Evolutionary conservation across 2,113 vertebrate genomes (phyloP), one percentile per base, ranked within the genome.

Genomic region (Lonchura striata): DNA sequence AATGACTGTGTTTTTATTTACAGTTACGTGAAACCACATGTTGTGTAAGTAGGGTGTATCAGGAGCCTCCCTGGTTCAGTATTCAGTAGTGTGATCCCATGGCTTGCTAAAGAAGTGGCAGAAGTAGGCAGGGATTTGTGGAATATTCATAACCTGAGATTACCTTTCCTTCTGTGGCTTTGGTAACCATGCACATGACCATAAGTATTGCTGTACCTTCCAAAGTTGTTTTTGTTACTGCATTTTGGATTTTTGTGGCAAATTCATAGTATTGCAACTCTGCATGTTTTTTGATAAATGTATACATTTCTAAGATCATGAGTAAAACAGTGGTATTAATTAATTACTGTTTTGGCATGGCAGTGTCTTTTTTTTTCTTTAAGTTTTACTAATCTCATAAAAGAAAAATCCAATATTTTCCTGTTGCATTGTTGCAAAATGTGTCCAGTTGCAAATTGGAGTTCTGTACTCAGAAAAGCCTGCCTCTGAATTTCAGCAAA

Each of bases 1-100:
- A 94, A 63, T 76, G 33, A 60, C 60, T 90, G 93, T 94, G 27
- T 83, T 90, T 87, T 91, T 83, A 56, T 72, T 87, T 76, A 47
- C 63, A 49, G 14, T 81, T 82, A 63, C 1, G 2, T 80, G 88
- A 92, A 94, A 70, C 21, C 27, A 60, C 2, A 0, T 70, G 39
- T 77, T 63, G 19, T 33, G 33, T 82, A 71, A 65, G 14, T 7
- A 47, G 39, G 57, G 21, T 74, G 0, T 69, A 53, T 68, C 31
- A 30, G 49, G n/a, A 72, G 23, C 33, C 42, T 82, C 49, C 46
- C 33, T 66, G 31, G 50, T 70, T 88, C 54, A 60, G 17, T 44
- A 30, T 72, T 85, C 37, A 69, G 9, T 23, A 37, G 59, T 18
- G 35, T 81, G 59, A 41, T 86, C n/a, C 23, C 35, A 49, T 6